A percentile compares a stretch with the other conserved stretches of the same genome.
Evolutionary conservation across 2,797 vertebrate genomes (phyloP).

Genomic region (Onychomys arenicola): DNA sequence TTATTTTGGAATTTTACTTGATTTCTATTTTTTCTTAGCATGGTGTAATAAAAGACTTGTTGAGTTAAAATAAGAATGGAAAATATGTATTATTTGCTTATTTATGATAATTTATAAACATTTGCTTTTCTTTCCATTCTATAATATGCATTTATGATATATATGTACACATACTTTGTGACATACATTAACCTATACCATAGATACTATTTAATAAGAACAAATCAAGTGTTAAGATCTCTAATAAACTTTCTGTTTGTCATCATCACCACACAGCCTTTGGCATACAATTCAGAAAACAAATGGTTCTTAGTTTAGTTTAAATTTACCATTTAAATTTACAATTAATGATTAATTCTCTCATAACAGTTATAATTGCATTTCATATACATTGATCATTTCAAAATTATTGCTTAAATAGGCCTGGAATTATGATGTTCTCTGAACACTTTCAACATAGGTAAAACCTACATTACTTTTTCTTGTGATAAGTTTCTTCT

Average conservation of each 20-base stretch:
- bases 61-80: background rate
- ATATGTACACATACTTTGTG: background rate
- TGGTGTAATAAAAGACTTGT: background rate
- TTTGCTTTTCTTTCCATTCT: background rate
- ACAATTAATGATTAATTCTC: background rate
- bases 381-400: background rate
- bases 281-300: background rate
- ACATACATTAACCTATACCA: background rate
- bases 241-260: background rate
- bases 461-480: background rate
- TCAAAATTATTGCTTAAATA: background rate
- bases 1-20: background rate
- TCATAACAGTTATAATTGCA: background rate
- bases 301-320: background rate
- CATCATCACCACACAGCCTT: background rate
- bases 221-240: background rate
- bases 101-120: background rate
- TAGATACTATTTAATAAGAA: background rate
- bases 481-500: background rate
- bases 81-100: background rate
- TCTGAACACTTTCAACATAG: background rate
- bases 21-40: background rate
- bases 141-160: background rate
- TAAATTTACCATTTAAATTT: background rate
- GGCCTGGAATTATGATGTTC: background rate